phyloP scores from a whole-genome alignment of 2,113 vertebrate species.

The Aldabrachelys gigantea region DNA sequence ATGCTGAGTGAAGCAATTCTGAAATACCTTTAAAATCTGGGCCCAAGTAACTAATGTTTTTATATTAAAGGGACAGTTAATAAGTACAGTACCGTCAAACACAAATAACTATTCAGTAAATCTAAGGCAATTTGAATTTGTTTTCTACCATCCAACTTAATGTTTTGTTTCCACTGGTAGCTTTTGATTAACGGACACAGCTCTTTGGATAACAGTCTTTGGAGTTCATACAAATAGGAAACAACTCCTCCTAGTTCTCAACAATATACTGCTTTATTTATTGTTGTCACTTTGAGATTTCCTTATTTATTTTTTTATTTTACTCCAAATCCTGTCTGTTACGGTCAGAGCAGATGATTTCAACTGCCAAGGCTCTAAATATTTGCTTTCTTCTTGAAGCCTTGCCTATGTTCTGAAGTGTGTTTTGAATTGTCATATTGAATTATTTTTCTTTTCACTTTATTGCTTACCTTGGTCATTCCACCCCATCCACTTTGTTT shows the following conservation, averaged over 20 bases:
- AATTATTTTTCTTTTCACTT: background rate
- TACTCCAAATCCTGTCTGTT: background rate
- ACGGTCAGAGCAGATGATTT: background rate
- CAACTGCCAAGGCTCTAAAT: no score
- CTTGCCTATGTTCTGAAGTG: background rate
- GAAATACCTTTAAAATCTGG: background rate
- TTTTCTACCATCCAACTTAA: no score
- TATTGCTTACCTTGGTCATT: background rate
- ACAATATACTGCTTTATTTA: no score
- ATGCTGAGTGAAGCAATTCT: background rate
- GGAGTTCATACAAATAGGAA: no score
- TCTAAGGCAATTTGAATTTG: no score
- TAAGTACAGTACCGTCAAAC: background rate
- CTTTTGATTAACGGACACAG: no score
- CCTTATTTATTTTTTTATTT: background rate
- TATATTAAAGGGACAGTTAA: background rate
- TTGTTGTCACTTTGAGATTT: no score
- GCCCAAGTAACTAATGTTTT: background rate
- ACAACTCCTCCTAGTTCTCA: no score
- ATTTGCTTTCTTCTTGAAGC: no score
- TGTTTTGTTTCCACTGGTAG: no score
- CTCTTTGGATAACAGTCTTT: no score
- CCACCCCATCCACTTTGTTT: background rate
- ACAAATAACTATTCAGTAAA: background rate
- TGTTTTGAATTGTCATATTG: background rate